phyloP scores from a whole-genome alignment of 2,888 invertebrate genomes.

The Lepidocyrtinus sp. region DNA sequence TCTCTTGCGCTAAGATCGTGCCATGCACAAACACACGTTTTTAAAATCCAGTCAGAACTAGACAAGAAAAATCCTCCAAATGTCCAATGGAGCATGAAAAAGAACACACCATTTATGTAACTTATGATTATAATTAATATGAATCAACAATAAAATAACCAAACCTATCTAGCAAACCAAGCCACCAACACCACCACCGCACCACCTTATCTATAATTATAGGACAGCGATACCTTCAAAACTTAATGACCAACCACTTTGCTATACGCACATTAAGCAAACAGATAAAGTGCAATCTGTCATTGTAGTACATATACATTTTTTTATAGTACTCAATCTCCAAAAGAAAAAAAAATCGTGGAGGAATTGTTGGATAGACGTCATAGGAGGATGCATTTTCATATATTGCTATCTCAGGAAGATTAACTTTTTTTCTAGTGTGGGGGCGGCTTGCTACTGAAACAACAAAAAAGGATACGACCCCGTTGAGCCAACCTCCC shows the following conservation, averaged over 20 bases:
- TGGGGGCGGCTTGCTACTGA: not conserved
- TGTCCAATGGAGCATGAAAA: not conserved
- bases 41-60: constrained; percentile 13
- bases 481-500: not conserved
- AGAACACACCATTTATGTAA: not conserved
- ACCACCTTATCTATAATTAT: too few species aligned
- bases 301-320: too few species aligned
- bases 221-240: too few species aligned
- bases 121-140: not conserved
- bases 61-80: not conserved
- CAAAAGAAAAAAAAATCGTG: too few species aligned
- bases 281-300: not conserved
- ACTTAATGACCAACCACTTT: too few species aligned
- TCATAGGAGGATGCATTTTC: not conserved
- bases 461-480: not conserved
- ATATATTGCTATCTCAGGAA: not conserved
- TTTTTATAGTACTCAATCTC: not conserved
- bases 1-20: constrained; percentile 28
- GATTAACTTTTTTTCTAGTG: not conserved
- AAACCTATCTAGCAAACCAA: too few species aligned
- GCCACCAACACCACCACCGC: too few species aligned
- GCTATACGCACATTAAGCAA: too few species aligned
- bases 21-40: too few species aligned
- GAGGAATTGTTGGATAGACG: not conserved
- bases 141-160: not conserved